phyloP scores from a whole-genome alignment of 2,888 invertebrate species.

The Drosophila borealis region DNA sequence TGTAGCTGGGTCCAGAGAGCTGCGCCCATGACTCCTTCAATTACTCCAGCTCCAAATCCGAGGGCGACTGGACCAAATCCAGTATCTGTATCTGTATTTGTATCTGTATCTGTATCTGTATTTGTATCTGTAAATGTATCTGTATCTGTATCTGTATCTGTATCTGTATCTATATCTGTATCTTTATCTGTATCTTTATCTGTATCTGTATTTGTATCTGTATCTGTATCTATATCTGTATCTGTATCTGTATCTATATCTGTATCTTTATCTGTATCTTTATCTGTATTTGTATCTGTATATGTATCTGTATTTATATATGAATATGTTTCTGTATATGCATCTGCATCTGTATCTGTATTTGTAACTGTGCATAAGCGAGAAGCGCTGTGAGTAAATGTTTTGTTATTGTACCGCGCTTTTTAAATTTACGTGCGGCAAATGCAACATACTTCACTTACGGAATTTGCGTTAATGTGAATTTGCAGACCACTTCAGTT shows the following conservation, averaged over 20 bases:
- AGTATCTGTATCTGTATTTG: constrained; percentile 12
- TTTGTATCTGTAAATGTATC: constrained; percentile 26
- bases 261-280: constrained; percentile 20
- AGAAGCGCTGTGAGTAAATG: constrained; percentile 39
- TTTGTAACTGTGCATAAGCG: constrained; percentile 55
- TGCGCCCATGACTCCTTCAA: constrained; percentile 45
- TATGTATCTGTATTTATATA: constrained; percentile 25
- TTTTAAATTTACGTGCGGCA: constrained; percentile 82
- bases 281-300: constrained; percentile 28
- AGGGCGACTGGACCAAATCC: constrained; percentile 37
- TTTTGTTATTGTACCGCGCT: constrained; percentile 78
- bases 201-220: constrained; percentile 36
- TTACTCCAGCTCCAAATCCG: constrained; percentile 42
- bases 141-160: constrained; percentile 22
- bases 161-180: constrained; percentile 32
- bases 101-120: constrained; percentile 28
- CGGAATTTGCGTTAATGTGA: constrained; percentile 81
- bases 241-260: constrained; percentile 38
- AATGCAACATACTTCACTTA: constrained; percentile 82
- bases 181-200: constrained; percentile 12
- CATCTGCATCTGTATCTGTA: constrained; percentile 23
- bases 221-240: constrained; percentile 17
- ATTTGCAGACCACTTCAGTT: constrained; percentile 82
- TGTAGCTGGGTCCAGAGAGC: constrained; percentile 31
- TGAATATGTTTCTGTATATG: constrained; percentile 25